Conservation (phyloP, 2,888 invertebrate genomes). For the Himalopsyche kuldschensis region DNA sequence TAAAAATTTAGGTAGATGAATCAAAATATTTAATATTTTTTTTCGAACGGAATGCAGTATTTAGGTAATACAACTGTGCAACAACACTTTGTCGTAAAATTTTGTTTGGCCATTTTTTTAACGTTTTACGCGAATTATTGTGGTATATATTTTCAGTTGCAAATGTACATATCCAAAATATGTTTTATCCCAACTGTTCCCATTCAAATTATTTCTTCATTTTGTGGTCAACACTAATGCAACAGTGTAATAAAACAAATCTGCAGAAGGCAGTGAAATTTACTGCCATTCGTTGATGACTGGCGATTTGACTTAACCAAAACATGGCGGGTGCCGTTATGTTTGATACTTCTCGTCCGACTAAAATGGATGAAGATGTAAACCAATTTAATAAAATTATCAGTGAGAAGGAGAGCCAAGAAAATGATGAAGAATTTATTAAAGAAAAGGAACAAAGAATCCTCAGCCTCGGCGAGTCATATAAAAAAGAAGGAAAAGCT, state of each 20-base stretch:
- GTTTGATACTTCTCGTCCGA: constrained; percentile 80
- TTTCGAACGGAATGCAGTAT: too few relatives aligned
- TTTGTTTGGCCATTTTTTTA: too few relatives aligned
- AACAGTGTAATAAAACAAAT: neutral
- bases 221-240: neutral
- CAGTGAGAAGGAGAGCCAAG: constrained; percentile 73
- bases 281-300: neutral
- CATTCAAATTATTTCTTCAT: too few relatives aligned
- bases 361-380: constrained; percentile 75
- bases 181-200: too few relatives aligned
- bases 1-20: too few relatives aligned
- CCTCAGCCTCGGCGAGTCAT: constrained; percentile 86
- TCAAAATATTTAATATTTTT: too few relatives aligned
- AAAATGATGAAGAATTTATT: constrained; percentile 88
- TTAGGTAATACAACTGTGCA: too few relatives aligned
- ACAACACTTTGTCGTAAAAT: too few relatives aligned
- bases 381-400: constrained; percentile 77
- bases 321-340: constrained; percentile 90
- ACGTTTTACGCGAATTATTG: too few relatives aligned
- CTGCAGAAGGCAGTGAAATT: neutral
- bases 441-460: constrained; percentile 81
- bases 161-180: too few relatives aligned
- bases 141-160: too few relatives aligned
- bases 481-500: constrained; percentile 92
- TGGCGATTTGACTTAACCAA: constrained; percentile 41